Evolutionary conservation across 2,888 invertebrate species (phyloP).

Genomic region (Cotesia congregata): DNA sequence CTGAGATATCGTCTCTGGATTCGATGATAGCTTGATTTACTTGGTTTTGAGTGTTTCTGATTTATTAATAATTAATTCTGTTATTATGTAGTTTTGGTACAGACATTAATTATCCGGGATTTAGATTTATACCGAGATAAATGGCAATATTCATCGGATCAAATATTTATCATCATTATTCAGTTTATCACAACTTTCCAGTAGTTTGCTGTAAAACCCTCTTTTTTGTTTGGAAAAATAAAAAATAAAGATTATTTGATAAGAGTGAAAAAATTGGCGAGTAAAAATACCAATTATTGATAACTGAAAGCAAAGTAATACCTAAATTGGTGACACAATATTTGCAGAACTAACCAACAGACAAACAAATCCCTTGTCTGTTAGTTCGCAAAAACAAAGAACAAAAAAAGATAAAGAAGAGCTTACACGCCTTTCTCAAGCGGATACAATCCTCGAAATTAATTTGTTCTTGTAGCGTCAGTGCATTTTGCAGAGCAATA

Average conservation of each 20-base stretch:
- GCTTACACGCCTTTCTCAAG: not conserved
- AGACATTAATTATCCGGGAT: not conserved
- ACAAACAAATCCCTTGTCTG: not conserved
- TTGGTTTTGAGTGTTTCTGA: not conserved
- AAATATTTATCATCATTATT: not conserved
- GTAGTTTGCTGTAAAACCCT: not conserved
- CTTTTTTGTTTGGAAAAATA: too few species aligned
- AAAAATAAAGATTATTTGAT: too few species aligned
- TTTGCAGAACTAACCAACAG: not conserved
- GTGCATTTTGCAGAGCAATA: slow-evolving; percentile 35
- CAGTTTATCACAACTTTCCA: not conserved
- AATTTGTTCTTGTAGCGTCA: slow-evolving; percentile 10
- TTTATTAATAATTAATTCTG: not conserved
- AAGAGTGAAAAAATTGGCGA: not conserved
- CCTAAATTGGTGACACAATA: not conserved
- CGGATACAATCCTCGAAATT: slow-evolving; percentile 5
- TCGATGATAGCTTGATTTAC: not conserved
- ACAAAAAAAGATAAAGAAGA: not conserved
- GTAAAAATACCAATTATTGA: not conserved
- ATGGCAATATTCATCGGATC: not conserved
- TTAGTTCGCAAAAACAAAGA: not conserved
- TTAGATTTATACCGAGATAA: not conserved
- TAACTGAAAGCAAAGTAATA: not conserved
- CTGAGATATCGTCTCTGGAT: not conserved
- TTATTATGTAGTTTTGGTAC: not conserved